phyloP scores from a whole-genome alignment of 2,113 vertebrate genomes.

The Pristiophorus japonicus region DNA sequence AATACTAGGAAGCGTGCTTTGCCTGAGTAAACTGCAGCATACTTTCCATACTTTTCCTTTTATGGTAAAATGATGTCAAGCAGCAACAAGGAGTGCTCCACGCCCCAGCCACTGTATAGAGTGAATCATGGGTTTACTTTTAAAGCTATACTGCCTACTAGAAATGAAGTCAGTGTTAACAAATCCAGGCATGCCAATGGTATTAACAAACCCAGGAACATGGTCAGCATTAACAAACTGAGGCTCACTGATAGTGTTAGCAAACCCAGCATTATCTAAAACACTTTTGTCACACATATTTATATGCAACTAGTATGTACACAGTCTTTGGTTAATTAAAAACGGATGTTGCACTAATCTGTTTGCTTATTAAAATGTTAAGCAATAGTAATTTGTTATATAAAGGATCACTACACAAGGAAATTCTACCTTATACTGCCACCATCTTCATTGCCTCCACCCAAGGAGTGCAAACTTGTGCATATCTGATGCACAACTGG shows the following conservation, averaged over 20 bases:
- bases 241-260: background rate
- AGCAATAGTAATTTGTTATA: background rate
- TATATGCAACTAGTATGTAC: background rate
- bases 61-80: slow-evolving; percentile 38
- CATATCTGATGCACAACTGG: background rate
- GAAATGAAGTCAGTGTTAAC: slow-evolving; percentile 25
- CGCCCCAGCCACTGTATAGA: background rate
- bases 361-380: background rate
- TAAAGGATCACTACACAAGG: background rate
- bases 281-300: background rate
- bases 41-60: slow-evolving; percentile 37
- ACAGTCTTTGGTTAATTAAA: background rate
- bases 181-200: slow-evolving; percentile 22
- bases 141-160: background rate
- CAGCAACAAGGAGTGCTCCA: slow-evolving; percentile 16
- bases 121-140: slow-evolving; percentile 8
- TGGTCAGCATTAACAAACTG: background rate
- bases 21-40: slow-evolving; percentile 35
- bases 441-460: background rate
- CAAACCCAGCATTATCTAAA: background rate
- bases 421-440: background rate
- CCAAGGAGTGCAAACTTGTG: background rate
- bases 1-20: background rate
- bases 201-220: background rate
- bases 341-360: background rate